These are phyloP conservation scores for Hepsetus odoe DNA, from an alignment of 2,113 vertebrate genomes.

Conservation along the genomic window DNA sequence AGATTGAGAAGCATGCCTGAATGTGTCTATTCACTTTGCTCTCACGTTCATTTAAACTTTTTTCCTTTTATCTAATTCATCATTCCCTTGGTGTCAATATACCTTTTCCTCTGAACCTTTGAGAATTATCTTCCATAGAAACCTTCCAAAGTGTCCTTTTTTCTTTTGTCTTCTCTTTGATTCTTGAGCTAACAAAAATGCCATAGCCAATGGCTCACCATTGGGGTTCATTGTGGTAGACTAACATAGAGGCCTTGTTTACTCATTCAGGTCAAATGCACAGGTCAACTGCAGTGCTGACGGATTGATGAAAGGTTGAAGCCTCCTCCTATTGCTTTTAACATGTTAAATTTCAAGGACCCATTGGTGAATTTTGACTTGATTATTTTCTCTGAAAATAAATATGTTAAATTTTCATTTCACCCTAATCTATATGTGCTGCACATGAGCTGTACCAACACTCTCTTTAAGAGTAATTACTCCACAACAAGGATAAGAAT, in stretches of 20 bases:
- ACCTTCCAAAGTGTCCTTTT: conserved; percentile 23
- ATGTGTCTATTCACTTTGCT: conserved; percentile 41
- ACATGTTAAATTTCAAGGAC: too few relatives aligned
- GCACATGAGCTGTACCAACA: too few relatives aligned
- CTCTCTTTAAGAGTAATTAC: neutral
- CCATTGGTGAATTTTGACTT: neutral
- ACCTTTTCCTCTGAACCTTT: conserved; percentile 13
- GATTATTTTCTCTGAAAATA: neutral
- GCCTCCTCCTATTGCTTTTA: neutral
- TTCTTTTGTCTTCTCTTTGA: conserved; percentile 11
- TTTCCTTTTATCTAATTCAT: conserved; percentile 40
- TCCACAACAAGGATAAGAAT: neutral
- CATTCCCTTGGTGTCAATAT: conserved; percentile 7
- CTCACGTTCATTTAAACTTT: conserved; percentile 42
- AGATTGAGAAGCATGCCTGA: neutral
- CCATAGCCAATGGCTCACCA: conserved; percentile 9
- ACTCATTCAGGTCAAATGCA: conserved; percentile 66
- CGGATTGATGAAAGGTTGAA: conserved; percentile 61
- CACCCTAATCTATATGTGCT: too few relatives aligned
- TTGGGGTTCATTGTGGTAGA: conserved; percentile 58
- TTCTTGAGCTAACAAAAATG: conserved; percentile 39
- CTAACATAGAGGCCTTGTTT: conserved; percentile 68
- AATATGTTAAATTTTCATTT: neutral
- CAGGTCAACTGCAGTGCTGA: conserved; percentile 63
- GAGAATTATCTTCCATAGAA: conserved; percentile 14